phyloP scores from a whole-genome alignment of 2,113 vertebrate species.

The Crotalus helleri region DNA sequence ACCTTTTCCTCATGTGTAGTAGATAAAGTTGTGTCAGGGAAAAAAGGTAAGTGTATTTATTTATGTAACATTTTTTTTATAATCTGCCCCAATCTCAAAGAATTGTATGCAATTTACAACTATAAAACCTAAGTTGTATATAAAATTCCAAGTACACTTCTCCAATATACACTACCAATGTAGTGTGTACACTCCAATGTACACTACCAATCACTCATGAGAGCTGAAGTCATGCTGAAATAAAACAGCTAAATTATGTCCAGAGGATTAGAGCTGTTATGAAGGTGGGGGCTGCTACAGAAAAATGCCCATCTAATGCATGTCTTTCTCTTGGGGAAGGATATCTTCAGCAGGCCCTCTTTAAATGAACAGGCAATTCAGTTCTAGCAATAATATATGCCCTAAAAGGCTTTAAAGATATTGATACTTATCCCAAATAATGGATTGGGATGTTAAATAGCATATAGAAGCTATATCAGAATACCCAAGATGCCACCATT shows the following conservation, averaged over 20 bases:
- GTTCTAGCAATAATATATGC: background rate
- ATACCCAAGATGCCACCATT: background rate
- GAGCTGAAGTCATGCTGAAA: background rate
- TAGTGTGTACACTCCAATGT: background rate
- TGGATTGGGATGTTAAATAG: background rate
- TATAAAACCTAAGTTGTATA: background rate
- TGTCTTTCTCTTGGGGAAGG: background rate
- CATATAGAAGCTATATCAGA: background rate
- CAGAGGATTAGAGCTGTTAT: background rate
- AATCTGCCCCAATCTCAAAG: background rate
- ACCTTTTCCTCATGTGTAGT: background rate
- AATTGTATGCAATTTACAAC: background rate
- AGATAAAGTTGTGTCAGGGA: background rate
- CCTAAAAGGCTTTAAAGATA: background rate
- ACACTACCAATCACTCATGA: background rate
- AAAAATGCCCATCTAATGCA: background rate
- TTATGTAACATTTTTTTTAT: background rate
- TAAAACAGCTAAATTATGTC: background rate
- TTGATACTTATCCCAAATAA: background rate
- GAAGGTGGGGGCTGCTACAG: background rate
- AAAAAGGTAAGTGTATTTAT: background rate
- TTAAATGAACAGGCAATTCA: background rate
- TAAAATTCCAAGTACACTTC: background rate
- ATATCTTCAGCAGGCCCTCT: background rate
- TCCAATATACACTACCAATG: background rate